A percentile compares a stretch with the other conserved stretches of the same genome.
These are phyloP conservation scores for Pontoporia blainvillei DNA, from an alignment of 2,113 vertebrate genomes.

Conservation along the genomic window DNA sequence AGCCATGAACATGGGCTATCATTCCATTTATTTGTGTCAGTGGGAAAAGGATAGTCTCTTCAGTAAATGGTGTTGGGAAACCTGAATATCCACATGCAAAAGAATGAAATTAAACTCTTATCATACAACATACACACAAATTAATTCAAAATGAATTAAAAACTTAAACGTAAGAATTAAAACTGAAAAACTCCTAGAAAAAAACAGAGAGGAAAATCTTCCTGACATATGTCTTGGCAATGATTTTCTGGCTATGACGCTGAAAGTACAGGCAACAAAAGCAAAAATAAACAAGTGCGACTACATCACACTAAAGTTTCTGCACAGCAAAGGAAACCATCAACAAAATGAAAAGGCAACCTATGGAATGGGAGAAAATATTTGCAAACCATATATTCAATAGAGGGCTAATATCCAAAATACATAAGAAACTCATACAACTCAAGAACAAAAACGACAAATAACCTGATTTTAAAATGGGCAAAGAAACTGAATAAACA, in stretches of 20 bases:
- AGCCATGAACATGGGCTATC: not conserved
- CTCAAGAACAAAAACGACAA: not conserved
- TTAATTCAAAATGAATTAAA: not conserved
- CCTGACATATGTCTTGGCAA: not conserved
- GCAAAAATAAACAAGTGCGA: not conserved
- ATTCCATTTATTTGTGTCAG: not conserved
- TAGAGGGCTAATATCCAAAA: not conserved
- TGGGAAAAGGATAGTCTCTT: not conserved
- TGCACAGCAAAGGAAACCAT: not conserved
- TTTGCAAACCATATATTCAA: not conserved
- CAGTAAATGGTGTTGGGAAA: not conserved
- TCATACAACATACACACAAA: not conserved
- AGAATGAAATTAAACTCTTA: not conserved
- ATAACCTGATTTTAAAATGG: not conserved
- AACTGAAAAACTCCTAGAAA: not conserved
- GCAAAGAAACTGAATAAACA: not conserved
- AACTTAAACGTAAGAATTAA: not conserved
- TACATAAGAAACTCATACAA: not conserved
- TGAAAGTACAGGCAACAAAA: not conserved
- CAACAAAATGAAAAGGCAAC: not conserved
- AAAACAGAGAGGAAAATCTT: not conserved
- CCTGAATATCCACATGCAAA: not conserved
- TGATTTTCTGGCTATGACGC: not conserved
- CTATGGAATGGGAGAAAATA: not conserved
- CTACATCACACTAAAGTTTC: not conserved